phyloP scores from a whole-genome alignment of 2,113 vertebrate species.

The Pedionomus torquatus region DNA sequence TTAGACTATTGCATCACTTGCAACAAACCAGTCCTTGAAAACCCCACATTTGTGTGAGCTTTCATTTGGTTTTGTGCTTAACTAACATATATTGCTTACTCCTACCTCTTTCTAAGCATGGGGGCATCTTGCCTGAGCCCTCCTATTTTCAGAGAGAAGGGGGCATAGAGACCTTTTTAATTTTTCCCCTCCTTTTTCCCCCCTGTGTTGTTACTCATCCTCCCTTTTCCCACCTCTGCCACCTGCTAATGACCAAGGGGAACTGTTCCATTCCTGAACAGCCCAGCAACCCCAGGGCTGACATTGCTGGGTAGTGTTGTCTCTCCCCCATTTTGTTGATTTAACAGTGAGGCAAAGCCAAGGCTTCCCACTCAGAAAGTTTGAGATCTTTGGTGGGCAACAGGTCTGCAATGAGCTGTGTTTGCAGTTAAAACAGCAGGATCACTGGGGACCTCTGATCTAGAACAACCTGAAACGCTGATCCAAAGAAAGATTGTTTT shows the following conservation, averaged over 20 bases:
- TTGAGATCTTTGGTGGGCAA: not conserved
- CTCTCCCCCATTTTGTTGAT: not conserved
- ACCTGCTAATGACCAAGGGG: not conserved
- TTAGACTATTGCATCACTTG: rapidly evolving
- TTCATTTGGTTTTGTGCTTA: not conserved
- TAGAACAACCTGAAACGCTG: not conserved
- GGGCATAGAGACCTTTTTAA: not conserved
- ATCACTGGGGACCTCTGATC: not conserved
- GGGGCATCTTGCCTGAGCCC: rapidly evolving
- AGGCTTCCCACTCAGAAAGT: not conserved
- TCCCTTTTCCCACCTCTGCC: not conserved
- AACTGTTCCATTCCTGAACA: not conserved
- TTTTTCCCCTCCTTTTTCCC: no score
- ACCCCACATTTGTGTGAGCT: rapidly evolving
- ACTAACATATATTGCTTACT: rapidly evolving
- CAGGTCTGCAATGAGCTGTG: not conserved
- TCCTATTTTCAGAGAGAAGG: not conserved
- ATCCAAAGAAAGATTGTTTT: not conserved
- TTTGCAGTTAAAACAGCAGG: not conserved
- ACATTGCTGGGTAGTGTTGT: not conserved
- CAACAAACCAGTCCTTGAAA: not conserved
- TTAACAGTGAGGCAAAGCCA: not conserved
- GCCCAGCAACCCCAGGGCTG: not conserved
- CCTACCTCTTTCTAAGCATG: not conserved
- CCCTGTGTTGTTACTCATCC: rapidly evolving